These are phyloP conservation scores for Zeus faber DNA, from an alignment of 2,113 vertebrate genomes.

Conservation along the genomic window DNA sequence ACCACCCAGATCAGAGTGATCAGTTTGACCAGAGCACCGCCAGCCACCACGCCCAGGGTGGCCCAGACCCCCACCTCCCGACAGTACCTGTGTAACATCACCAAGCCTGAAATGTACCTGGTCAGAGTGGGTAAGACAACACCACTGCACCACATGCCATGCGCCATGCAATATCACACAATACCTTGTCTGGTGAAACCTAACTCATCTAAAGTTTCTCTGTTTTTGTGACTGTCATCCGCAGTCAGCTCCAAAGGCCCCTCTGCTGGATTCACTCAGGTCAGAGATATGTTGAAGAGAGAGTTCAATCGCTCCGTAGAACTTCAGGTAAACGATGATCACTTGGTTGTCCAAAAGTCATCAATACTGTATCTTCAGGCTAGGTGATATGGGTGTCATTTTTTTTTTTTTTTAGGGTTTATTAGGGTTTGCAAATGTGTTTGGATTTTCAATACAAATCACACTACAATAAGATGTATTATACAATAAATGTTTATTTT, in stretches of 20 bases:
- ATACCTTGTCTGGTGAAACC: not conserved
- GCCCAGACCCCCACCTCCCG: conserved; percentile 51
- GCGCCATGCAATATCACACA: not conserved
- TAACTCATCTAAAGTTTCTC: not conserved
- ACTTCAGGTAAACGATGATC: conserved; percentile 72
- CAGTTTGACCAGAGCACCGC: conserved; percentile 58
- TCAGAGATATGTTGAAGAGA: conserved; percentile 71
- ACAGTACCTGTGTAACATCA: conserved; percentile 73
- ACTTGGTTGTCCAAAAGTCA: no score
- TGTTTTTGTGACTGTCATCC: conserved; percentile 14
- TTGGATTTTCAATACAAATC: no score
- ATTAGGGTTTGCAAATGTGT: no score
- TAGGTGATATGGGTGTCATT: no score
- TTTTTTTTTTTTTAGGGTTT: no score
- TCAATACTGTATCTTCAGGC: no score
- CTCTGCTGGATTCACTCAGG: conserved; percentile 59
- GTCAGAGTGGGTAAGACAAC: conserved; percentile 72
- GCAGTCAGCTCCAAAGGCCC: conserved; percentile 71
- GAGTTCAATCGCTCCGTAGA: conserved; percentile 77
- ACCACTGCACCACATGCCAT: not conserved
- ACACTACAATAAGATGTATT: no score
- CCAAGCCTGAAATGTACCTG: conserved; percentile 75
- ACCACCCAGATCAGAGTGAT: conserved; percentile 51
- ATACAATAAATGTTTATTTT: no score
- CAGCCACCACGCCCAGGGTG: conserved; percentile 57